A percentile compares a stretch with the other conserved stretches of the same genome.
Conservation (phyloP, 2,888 invertebrate genomes). For the Capitulum mitella region DNA sequence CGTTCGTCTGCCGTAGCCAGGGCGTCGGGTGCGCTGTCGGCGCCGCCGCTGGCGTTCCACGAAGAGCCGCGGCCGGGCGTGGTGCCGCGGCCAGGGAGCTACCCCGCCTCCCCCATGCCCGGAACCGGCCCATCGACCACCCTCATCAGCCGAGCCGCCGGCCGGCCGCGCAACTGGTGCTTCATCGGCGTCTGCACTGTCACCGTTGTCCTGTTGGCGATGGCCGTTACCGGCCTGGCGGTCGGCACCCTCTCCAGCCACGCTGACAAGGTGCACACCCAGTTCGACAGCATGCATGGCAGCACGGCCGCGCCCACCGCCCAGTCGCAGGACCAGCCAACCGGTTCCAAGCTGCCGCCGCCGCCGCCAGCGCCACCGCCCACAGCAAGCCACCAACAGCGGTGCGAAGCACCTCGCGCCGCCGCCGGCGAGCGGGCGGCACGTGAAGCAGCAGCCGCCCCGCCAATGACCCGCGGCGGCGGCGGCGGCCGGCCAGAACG, state of each 20-base stretch:
- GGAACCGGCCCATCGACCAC: not conserved
- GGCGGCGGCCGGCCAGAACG: too few relatives aligned
- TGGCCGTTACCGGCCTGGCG: not conserved
- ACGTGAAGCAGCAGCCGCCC: slow-evolving; percentile 15
- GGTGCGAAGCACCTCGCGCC: too few relatives aligned
- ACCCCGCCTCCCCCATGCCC: not conserved
- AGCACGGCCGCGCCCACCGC: too few relatives aligned
- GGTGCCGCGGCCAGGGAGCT: not conserved
- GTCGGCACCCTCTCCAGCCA: not conserved
- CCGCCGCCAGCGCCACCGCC: too few relatives aligned
- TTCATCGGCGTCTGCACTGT: not conserved
- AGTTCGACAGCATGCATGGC: not conserved
- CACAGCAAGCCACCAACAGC: too few relatives aligned
- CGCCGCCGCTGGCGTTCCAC: not conserved
- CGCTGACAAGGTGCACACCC: not conserved
- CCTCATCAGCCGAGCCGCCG: not conserved
- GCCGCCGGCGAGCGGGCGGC: not conserved
- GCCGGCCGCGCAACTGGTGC: not conserved
- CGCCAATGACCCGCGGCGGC: not conserved
- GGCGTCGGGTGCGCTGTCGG: too few relatives aligned
- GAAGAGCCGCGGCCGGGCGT: not conserved
- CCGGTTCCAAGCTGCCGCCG: too few relatives aligned
- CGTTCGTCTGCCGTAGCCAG: too few relatives aligned
- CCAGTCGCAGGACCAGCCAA: too few relatives aligned
- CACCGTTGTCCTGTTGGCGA: not conserved